Conservation (phyloP, 2,113 vertebrate genomes). For the Enhydra lutris region DNA sequence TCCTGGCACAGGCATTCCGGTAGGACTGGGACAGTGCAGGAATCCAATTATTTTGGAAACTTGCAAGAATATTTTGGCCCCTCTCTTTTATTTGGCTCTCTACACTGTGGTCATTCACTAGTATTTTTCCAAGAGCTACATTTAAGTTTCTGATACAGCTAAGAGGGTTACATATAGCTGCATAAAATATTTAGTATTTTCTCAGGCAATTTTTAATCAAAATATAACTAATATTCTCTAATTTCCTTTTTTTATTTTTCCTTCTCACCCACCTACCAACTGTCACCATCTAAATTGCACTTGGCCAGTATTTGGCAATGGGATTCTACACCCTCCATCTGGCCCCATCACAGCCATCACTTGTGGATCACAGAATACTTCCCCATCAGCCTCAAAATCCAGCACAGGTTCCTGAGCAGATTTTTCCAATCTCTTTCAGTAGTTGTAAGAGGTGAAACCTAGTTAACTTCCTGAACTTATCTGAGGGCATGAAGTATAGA, state of each 20-base stretch:
- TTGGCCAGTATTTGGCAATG: conserved; percentile 4
- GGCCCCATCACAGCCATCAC: not conserved
- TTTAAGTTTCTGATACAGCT: not conserved
- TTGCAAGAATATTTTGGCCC: not conserved
- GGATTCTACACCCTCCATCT: conserved; percentile 27
- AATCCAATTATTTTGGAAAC: not conserved
- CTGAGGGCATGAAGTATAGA: not conserved
- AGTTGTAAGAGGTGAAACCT: not conserved
- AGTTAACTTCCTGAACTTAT: not conserved
- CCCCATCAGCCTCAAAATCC: not conserved
- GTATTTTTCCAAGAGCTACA: not conserved
- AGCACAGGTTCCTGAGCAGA: not conserved
- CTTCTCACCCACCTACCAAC: conserved; percentile 52
- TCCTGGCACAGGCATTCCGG: not conserved
- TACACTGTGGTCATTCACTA: not conserved
- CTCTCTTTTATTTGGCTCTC: not conserved
- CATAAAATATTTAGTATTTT: not conserved
- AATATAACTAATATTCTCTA: conserved; percentile 6
- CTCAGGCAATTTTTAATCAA: conserved; percentile 18
- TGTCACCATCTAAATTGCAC: conserved; percentile 23
- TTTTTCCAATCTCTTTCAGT: not conserved
- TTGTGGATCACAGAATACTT: not conserved
- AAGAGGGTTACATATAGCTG: not conserved
- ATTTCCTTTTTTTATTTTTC: not conserved
- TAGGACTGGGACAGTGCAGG: too few species aligned